Conservation (phyloP, 2,888 invertebrate genomes). For the Chymomyza caudatula region DNA sequence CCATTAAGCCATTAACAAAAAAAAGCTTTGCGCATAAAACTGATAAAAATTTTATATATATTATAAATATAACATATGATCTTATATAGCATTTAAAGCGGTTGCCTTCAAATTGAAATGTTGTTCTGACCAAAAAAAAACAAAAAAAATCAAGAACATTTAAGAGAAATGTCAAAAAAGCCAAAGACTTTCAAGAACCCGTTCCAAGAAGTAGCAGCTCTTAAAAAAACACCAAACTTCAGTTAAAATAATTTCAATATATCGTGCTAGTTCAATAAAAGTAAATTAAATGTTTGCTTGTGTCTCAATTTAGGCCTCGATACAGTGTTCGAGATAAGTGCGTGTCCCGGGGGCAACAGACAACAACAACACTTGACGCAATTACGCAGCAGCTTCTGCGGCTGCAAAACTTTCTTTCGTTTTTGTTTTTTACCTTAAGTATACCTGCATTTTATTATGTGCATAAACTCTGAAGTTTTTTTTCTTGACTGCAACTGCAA, state of each 20-base stretch:
- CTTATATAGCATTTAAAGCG: neutral
- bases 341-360: neutral
- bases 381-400: slow-evolving; percentile 53
- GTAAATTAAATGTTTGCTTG: slow-evolving; percentile 58
- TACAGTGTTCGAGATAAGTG: slow-evolving; percentile 4
- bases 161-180: neutral
- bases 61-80: neutral
- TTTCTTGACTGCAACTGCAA: neutral
- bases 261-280: slow-evolving; percentile 63
- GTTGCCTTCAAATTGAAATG: slow-evolving; percentile 5
- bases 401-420: slow-evolving; percentile 35
- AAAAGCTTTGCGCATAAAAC: neutral
- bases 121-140: slow-evolving; percentile 12
- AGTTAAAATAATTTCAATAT: slow-evolving; percentile 52
- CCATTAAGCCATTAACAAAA: slow-evolving; percentile 44
- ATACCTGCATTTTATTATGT: neutral
- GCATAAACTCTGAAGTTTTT: neutral
- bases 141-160: neutral
- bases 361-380: slow-evolving; percentile 29
- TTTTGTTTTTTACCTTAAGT: slow-evolving; percentile 1
- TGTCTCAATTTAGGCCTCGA: slow-evolving; percentile 57
- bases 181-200: neutral
- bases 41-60: neutral
- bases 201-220: too few relatives aligned
- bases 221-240: slow-evolving; percentile 5